Evolutionary conservation across 2,113 vertebrate species (phyloP).

Genomic region (Apteryx mantelli): DNA sequence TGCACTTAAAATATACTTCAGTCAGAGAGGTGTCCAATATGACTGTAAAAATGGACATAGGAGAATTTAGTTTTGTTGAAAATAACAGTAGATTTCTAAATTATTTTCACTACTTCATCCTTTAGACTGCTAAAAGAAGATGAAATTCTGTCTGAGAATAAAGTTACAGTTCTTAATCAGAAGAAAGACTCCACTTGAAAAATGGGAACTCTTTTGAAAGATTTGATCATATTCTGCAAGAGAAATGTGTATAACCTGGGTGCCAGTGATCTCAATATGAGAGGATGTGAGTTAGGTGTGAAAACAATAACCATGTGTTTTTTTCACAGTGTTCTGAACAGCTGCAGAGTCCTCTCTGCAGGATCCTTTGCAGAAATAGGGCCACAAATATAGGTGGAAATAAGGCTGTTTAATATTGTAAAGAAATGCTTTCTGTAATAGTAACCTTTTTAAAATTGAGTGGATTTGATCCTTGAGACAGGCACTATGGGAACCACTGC

Average conservation of each 20-base stretch:
- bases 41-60: neutral
- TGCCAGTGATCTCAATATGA: neutral
- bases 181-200: neutral
- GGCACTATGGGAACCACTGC: neutral
- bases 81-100: conserved; percentile 4
- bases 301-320: neutral
- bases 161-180: neutral
- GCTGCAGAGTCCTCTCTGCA: neutral
- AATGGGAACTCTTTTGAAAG: neutral
- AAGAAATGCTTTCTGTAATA: neutral
- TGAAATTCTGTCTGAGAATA: neutral
- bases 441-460: neutral
- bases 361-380: neutral
- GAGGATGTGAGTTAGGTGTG: fast-evolving
- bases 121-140: neutral
- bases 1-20: neutral
- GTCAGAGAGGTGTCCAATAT: neutral
- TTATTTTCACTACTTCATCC: neutral
- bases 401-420: neutral
- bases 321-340: neutral
- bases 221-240: neutral
- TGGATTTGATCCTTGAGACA: neutral
- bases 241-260: neutral
- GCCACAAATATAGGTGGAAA: neutral
- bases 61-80: neutral